phyloP scores from a whole-genome alignment of 1,140 invertebrate species.

The Panulirus ornatus region DNA sequence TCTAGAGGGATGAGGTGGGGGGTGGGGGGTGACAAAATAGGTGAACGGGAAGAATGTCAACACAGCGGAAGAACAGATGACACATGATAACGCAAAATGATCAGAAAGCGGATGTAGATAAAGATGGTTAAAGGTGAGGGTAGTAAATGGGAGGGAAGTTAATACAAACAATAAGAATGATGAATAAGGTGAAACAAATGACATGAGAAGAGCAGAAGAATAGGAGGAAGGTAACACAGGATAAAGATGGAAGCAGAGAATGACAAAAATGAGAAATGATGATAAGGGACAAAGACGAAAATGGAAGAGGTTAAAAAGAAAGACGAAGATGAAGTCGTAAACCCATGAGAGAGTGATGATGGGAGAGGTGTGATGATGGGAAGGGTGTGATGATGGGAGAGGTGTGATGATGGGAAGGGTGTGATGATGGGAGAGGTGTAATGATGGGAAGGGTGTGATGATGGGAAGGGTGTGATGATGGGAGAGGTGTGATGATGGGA shows the following conservation, averaged over 20 bases:
- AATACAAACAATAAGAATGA: neutral
- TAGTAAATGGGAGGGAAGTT: neutral
- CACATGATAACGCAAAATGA: too few species aligned
- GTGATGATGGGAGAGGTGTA: too few species aligned
- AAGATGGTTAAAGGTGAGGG: neutral
- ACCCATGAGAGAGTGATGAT: neutral
- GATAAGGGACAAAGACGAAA: neutral
- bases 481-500: too few species aligned
- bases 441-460: too few species aligned
- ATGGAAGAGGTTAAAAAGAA: neutral
- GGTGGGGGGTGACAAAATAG: neutral
- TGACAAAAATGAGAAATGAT: neutral
- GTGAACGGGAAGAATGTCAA: neutral
- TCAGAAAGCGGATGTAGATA: neutral
- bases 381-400: too few species aligned
- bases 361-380: neutral
- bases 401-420: too few species aligned
- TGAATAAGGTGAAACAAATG: too few species aligned
- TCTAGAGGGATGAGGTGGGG: neutral
- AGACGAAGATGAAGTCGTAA: neutral
- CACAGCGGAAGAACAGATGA: too few species aligned
- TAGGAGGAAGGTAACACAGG: neutral
- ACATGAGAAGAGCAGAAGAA: neutral
- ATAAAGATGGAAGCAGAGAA: neutral
- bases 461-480: too few species aligned